Evolutionary conservation across 2,888 invertebrate species (phyloP).

Genomic region (Drosophila incognita): DNA sequence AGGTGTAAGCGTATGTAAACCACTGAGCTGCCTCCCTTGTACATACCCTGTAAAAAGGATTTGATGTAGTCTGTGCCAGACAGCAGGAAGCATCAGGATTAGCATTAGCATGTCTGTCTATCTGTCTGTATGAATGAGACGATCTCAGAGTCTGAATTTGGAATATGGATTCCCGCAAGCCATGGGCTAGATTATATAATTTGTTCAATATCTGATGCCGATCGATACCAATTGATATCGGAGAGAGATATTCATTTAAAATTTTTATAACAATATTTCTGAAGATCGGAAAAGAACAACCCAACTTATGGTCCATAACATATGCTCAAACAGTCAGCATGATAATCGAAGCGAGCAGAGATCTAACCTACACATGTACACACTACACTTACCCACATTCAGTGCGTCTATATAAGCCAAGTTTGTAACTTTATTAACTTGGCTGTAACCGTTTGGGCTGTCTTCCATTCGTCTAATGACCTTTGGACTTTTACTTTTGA

Average conservation of each 20-base stretch:
- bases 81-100: too few species aligned
- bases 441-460: too few species aligned
- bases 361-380: too few species aligned
- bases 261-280: too few species aligned
- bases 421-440: neutral
- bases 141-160: too few species aligned
- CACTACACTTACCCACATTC: too few species aligned
- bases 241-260: neutral
- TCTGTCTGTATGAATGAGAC: neutral
- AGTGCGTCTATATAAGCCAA: neutral
- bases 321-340: neutral
- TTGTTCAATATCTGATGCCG: neutral
- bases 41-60: neutral
- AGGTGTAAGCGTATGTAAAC: conserved; percentile 48
- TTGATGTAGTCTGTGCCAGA: neutral
- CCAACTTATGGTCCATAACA: neutral
- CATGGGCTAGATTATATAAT: neutral
- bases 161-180: too few species aligned
- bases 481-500: neutral
- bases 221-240: neutral
- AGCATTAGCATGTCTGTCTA: too few species aligned
- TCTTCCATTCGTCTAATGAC: neutral
- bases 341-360: too few species aligned
- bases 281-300: neutral
- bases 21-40: conserved; percentile 15